phyloP scores from a whole-genome alignment of 2,888 invertebrate genomes.

The Idaea aversata region DNA sequence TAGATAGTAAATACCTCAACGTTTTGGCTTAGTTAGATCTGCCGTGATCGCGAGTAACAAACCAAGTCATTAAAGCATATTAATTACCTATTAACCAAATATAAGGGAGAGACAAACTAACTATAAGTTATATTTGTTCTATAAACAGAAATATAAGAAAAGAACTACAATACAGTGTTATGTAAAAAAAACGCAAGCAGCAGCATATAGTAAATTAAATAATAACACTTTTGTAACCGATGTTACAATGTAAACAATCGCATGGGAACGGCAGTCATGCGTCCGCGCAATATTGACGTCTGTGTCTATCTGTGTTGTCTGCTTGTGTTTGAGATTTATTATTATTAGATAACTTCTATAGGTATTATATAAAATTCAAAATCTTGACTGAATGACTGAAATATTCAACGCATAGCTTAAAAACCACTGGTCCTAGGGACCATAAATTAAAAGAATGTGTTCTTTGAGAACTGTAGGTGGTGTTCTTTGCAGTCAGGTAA shows the following conservation, averaged over 20 bases:
- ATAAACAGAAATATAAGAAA: not conserved
- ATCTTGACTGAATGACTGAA: no score
- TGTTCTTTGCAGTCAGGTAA: no score
- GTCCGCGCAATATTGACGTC: conserved; percentile 24
- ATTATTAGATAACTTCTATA: conserved; percentile 25
- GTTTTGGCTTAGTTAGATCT: no score
- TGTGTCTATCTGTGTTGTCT: conserved; percentile 25
- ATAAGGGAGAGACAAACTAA: no score
- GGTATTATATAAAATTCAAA: not conserved
- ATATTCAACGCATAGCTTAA: no score
- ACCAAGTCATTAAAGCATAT: no score
- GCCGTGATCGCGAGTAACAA: no score
- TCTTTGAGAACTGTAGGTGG: no score
- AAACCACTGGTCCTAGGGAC: no score
- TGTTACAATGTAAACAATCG: conserved; percentile 16
- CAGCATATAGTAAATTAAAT: not conserved
- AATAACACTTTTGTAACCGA: conserved; percentile 10
- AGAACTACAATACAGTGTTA: not conserved
- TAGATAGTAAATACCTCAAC: no score
- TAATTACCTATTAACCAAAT: no score
- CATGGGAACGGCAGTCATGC: conserved; percentile 35
- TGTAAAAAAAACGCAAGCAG: not conserved
- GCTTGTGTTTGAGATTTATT: conserved; percentile 29
- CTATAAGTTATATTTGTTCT: not conserved
- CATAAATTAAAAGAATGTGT: no score